These are phyloP conservation scores for Volucella inflata DNA, from an alignment of 2,888 invertebrate genomes.

Conservation along the genomic window DNA sequence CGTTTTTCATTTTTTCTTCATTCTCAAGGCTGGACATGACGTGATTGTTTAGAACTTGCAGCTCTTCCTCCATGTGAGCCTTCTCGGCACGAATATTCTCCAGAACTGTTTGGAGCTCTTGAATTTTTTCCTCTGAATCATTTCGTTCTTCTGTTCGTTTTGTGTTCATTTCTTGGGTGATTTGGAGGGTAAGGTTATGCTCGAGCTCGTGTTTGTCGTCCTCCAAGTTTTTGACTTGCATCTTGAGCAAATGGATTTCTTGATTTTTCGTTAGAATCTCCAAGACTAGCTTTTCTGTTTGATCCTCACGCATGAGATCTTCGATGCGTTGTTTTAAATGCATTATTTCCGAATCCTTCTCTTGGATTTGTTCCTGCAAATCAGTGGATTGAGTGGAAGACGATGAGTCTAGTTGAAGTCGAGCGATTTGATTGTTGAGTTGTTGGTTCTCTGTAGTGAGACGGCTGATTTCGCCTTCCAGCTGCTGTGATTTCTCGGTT, in stretches of 20 bases:
- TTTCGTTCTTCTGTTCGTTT: constrained; percentile 54
- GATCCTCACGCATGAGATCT: constrained; percentile 83
- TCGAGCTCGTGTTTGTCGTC: constrained; percentile 83
- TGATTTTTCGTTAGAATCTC: constrained; percentile 82
- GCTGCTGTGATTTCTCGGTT: not conserved
- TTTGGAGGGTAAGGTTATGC: constrained; percentile 79
- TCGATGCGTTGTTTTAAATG: constrained; percentile 82
- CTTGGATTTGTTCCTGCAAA: constrained; percentile 79
- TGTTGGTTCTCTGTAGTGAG: constrained; percentile 38
- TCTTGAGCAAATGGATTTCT: constrained; percentile 83
- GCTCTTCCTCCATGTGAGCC: constrained; percentile 81
- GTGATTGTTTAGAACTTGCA: constrained; percentile 83
- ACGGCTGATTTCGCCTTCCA: constrained; percentile 34
- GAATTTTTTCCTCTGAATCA: constrained; percentile 53
- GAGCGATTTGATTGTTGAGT: constrained; percentile 23
- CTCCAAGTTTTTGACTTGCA: constrained; percentile 83
- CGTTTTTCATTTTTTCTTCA: constrained; percentile 82
- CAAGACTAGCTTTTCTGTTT: constrained; percentile 82
- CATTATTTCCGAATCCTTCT: constrained; percentile 81
- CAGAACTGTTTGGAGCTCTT: constrained; percentile 78
- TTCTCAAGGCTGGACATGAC: constrained; percentile 80
- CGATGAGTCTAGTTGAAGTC: constrained; percentile 35
- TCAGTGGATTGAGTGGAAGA: constrained; percentile 67
- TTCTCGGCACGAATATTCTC: constrained; percentile 79
- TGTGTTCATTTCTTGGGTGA: constrained; percentile 78